These are phyloP conservation scores for Holotrichia oblita DNA, from an alignment of 1,140 invertebrate species.

Conservation along the genomic window DNA sequence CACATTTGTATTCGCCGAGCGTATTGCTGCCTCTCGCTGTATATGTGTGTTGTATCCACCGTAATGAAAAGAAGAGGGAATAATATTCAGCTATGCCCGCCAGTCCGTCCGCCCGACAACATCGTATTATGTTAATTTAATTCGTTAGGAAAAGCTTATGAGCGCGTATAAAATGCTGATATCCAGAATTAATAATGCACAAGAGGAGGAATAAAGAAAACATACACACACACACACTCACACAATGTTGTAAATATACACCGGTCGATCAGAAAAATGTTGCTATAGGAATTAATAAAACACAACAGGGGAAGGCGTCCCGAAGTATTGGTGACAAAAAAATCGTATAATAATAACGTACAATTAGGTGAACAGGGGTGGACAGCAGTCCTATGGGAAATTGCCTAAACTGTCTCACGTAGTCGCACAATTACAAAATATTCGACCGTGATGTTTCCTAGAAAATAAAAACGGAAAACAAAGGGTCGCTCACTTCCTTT, in stretches of 20 bases:
- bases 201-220: too few species aligned
- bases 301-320: not conserved
- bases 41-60: not conserved
- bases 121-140: constrained; percentile 32
- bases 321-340: not conserved
- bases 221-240: too few species aligned
- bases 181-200: constrained; percentile 17
- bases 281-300: not conserved
- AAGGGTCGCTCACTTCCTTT: constrained; percentile 25
- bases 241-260: not conserved
- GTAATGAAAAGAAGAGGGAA: constrained; percentile 1
- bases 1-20: not conserved
- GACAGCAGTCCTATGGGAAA: constrained; percentile 30
- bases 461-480: constrained; percentile 34
- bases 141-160: not conserved
- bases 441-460: constrained; percentile 17
- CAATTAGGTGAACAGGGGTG: constrained; percentile 31
- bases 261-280: not conserved
- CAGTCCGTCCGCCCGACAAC: not conserved
- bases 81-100: not conserved
- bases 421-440: constrained; percentile 34
- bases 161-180: not conserved
- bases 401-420: constrained; percentile 34
- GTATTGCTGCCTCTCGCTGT: not conserved
- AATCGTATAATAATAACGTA: constrained; percentile 23